These are phyloP conservation scores for Campaea margaritaria DNA, from an alignment of 2,888 invertebrate species.

Conservation along the genomic window DNA sequence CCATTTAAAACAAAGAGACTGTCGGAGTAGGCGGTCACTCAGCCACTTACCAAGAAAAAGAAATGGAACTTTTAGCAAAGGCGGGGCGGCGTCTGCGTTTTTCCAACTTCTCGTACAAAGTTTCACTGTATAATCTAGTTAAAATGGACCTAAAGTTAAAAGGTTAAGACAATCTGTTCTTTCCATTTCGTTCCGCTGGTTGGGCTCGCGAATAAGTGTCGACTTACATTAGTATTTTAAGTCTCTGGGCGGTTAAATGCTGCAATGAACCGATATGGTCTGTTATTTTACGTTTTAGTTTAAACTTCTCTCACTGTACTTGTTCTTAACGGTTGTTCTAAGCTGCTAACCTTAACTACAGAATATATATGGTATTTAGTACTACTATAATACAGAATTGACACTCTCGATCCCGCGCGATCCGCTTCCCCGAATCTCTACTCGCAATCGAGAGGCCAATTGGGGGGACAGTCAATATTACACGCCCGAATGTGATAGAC, in stretches of 20 bases:
- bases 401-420: too few species aligned
- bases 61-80: slow-evolving; percentile 33
- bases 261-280: not conserved
- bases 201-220: slow-evolving; percentile 42
- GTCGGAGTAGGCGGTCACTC: slow-evolving; percentile 34
- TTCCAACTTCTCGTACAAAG: slow-evolving; percentile 45
- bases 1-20: slow-evolving; percentile 37
- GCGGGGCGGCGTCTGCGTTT: slow-evolving; percentile 33
- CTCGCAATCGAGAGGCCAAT: too few species aligned
- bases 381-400: too few species aligned
- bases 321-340: not conserved
- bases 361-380: too few species aligned
- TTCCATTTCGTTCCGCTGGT: slow-evolving; percentile 44
- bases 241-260: slow-evolving; percentile 7
- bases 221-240: slow-evolving; percentile 29
- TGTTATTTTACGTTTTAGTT: slow-evolving; percentile 6
- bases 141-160: slow-evolving; percentile 51
- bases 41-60: slow-evolving; percentile 38
- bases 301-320: not conserved
- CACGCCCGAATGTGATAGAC: too few species aligned
- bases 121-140: slow-evolving; percentile 47
- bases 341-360: not conserved
- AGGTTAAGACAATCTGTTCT: slow-evolving; percentile 46
- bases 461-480: too few species aligned
- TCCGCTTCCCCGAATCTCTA: too few species aligned